Evolutionary conservation across 2,113 vertebrate species (phyloP).

Genomic region (Bos indicus): DNA sequence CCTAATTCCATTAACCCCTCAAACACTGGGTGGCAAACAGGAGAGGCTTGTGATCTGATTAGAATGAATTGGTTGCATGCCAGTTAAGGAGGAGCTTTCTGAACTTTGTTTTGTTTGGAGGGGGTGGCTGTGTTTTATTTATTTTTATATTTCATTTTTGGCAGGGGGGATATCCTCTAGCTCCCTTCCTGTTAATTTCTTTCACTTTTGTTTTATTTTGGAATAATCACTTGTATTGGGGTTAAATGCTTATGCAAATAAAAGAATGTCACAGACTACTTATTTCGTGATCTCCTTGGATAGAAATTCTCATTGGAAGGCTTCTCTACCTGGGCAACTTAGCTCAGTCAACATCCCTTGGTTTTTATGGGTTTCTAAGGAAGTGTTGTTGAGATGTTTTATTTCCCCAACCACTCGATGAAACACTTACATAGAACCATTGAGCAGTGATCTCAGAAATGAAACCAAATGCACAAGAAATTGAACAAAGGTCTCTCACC

Average conservation of each 20-base stretch:
- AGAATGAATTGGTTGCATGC: conserved; percentile 61
- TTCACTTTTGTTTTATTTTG: conserved; percentile 61
- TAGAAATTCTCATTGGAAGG: conserved; percentile 47
- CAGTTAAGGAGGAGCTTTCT: conserved; percentile 62
- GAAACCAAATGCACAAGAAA: conserved; percentile 57
- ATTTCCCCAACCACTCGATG: neutral
- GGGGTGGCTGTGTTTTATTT: neutral
- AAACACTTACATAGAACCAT: neutral
- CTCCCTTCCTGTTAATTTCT: conserved; percentile 36
- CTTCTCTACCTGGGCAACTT: conserved; percentile 21
- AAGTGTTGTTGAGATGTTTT: neutral
- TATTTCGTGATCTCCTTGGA: conserved; percentile 28
- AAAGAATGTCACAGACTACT: conserved; percentile 24
- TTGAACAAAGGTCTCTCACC: conserved; percentile 27
- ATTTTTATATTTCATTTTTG: conserved; percentile 47
- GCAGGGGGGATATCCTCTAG: conserved; percentile 45
- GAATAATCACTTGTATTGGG: conserved; percentile 43
- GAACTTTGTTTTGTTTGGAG: neutral
- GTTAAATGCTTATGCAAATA: conserved; percentile 42
- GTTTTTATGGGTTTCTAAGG: neutral
- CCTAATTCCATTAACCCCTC: conserved; percentile 74
- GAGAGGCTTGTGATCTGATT: conserved; percentile 45
- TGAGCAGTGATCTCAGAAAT: conserved; percentile 59
- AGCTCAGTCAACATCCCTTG: neutral
- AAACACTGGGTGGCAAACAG: conserved; percentile 53